Evolutionary conservation across 1,140 invertebrate species (phyloP), one percentile per base, ranked within the genome.

Genomic region (Lasioglossum albipes): DNA sequence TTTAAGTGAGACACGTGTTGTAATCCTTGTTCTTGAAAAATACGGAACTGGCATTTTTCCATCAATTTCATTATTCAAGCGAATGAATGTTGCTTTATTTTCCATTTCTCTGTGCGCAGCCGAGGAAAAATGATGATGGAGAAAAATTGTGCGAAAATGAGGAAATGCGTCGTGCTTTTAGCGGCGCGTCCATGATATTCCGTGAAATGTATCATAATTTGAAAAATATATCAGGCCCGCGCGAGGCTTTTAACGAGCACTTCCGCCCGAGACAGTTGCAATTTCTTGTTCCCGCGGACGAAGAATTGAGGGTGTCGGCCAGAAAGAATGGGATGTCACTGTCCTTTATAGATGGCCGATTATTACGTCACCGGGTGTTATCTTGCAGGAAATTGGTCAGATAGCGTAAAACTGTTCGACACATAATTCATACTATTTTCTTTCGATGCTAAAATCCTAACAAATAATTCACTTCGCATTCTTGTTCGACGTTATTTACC

Each of bases 341-440:
- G 45, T 18, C 64, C 74, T 20, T 75, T 80, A 75, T 75, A 57
- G 57, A 57, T 68, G 66, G 72, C 66, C 62, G 76, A 78, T 79
- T 74, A 83, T 83, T 75, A 79, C 76, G 61, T 12, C 74, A 27
- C 20, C 31, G 13, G 54, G n/a, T 22, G 64, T 12, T 9, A 68
- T 62, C n/a, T 61, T 22, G 52, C 18, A 27, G 70, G 65, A 66
- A 84, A 84, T 79, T 84, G 65, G 65, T 45, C 18, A 7, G 27
- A 9, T 36, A 36, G 2, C 20, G 12, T 41, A 1, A 9, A 27
- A 66, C 49, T 16, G 27, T 68, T 68, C 42, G 66, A 16, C 5
- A 22, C 12, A 49, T 27, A 45, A 68, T 49, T 42, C 18, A 68
- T 7, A 49, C 12, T 1, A 12, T 18, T 49, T 27, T 27, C 9